Base-by-base conservation (phyloP, 2,797 vertebrate species). In the Diplodus puntazzo region DNA sequence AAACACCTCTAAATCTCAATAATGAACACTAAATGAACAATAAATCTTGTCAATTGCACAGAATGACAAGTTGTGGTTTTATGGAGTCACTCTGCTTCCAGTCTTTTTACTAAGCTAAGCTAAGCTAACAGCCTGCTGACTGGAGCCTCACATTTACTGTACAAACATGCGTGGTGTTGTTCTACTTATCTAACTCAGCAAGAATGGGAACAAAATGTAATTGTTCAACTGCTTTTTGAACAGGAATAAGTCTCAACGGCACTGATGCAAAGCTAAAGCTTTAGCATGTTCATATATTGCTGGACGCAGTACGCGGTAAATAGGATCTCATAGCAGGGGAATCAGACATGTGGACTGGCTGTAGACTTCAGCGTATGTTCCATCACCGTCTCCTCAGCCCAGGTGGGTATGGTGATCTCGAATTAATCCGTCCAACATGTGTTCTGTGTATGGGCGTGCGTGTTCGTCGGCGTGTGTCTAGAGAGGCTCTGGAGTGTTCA, bases 371-470 rank as follows among this genome's bases (percentile, higher is more conserved):
- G 62, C 60, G 2, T 48, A 77, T 62, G 68, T 79, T 79, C 85
- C 83, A 69, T 75, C 77, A n/a, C 25, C 54, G 2, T 68, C 66
- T 78, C 78, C 61, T 30, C 20, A 57, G 74, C 46, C 74, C 71
- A 76, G 82, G 80, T 87, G 77, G 69, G 78, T 75, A 80, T 11
- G 73, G 45, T 54, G 39, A 48, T 25, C 23, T 48, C 83, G 81
- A 82, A 76, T 79, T 79, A 86, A 92, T 92, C 80, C 77, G 65
- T 88, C 80, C 69, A 88, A 43, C 89, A 91, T 89, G 84, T 92
- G 90, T 82, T 68, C 21, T 20, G 49, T 45, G 69, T 42, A 46
- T 34, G 58, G 21, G 39, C 25, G 66, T 73, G 80, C 50, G 54
- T 78, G 63, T 50, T 69, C 75, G 76, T 77, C 18, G 23, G 73